Evolutionary conservation across 2,113 vertebrate genomes (phyloP).

Genomic region (Eudorcas thomsonii): DNA sequence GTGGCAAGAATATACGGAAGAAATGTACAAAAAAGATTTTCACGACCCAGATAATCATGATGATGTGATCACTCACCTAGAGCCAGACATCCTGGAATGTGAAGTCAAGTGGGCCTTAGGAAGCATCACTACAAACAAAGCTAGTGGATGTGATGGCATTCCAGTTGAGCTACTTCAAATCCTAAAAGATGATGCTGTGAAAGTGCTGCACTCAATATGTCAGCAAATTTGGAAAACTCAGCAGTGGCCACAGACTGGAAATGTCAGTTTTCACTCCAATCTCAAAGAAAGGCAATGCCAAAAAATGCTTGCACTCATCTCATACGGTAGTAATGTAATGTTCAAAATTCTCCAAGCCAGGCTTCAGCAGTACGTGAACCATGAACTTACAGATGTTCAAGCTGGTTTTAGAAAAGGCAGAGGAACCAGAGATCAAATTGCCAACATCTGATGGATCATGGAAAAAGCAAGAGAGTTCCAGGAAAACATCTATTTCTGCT

Average conservation of each 20-base stretch:
- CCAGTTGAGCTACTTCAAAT: background rate
- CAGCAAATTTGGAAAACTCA: background rate
- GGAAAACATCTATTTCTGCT: background rate
- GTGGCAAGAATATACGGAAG: background rate
- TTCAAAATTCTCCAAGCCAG: background rate
- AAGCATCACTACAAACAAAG: background rate
- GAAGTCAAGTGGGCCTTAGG: background rate
- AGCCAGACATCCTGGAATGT: background rate
- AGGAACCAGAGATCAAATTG: background rate
- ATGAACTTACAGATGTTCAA: background rate
- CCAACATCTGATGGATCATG: fast-evolving
- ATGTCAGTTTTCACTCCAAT: background rate
- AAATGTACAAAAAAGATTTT: background rate
- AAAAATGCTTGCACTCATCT: background rate
- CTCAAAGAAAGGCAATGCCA: background rate
- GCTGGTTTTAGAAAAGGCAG: background rate
- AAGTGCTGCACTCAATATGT: background rate
- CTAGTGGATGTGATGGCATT: background rate
- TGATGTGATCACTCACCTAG: background rate
- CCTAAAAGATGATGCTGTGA: background rate
- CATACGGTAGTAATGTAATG: fast-evolving
- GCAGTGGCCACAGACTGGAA: background rate
- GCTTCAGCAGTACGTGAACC: background rate
- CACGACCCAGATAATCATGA: fast-evolving
- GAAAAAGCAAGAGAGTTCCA: background rate